Base-by-base conservation (phyloP, 2,888 invertebrate genomes). In the Cyclophora albipunctata region DNA sequence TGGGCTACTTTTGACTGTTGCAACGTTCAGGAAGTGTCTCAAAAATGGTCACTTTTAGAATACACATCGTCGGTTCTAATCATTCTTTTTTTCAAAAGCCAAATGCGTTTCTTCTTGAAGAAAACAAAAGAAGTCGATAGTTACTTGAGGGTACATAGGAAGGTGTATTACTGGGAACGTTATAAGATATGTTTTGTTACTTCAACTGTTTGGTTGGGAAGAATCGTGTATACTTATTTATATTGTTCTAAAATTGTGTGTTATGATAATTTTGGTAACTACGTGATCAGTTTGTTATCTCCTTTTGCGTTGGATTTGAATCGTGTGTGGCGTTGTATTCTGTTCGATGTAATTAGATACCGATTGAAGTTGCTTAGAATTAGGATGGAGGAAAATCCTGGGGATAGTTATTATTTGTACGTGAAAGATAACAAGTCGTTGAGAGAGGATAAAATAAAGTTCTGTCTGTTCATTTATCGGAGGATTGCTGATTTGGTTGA, bases 281-380 rank as follows among this genome's bases (percentile, higher is more conserved):
- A 71, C 50, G 6, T 70, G 0, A 53, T 84, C 0, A 75, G 73
- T 46, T 65, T 75, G 34, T 64, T 76, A n/a, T 74, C 78, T 1
- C 64, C 80, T 2, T 54, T 82, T 3, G 75, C 81, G 7, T 66
- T 87, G 6, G 86, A 87, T 63, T 56, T 81, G 3, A 81, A 75
- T 58, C 64, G 86, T 53, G 77, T 82, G 0, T 86, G 84, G 86
- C 67, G 87, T 42, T 82, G 76, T 50, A 59, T 76, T 7, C 40
- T 86, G 7, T 77, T 82, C 44, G 78, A 84, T 55, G 63, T 72
- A 5, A 61, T 85, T 7, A 67, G 84, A 34, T 75, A 73, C 55
- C 71, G 87, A 40, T 64, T 87, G 35, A 75, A 69, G 46, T 57
- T 78, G 2, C 67, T 87, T 0, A 71, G 82, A 0, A 46, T 64